phyloP scores from a whole-genome alignment of 2,797 vertebrate genomes.

The Gambelia wislizenii region DNA sequence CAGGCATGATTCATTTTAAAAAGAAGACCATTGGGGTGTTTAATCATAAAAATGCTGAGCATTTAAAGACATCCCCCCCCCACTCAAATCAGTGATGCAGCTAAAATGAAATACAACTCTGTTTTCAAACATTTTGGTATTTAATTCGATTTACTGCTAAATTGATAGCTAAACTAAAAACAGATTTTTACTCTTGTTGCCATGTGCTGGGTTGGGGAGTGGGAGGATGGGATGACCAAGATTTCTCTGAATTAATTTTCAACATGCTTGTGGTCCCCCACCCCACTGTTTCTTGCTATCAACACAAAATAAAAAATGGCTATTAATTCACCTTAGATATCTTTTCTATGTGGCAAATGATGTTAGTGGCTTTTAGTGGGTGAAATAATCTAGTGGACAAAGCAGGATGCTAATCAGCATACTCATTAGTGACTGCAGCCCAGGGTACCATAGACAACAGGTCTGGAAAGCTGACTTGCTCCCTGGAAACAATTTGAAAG shows the following conservation, averaged over 20 bases:
- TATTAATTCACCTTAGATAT: slow-evolving; percentile 42
- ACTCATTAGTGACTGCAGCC: neutral
- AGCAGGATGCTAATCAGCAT: slow-evolving; percentile 30
- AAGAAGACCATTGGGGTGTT: slow-evolving; percentile 45
- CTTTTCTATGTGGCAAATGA: slow-evolving; percentile 29
- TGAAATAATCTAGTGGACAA: slow-evolving; percentile 29
- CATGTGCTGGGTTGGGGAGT: neutral
- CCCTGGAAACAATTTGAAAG: slow-evolving; percentile 31
- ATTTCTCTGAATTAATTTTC: slow-evolving; percentile 62
- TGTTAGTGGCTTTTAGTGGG: neutral
- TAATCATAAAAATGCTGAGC: slow-evolving; percentile 66
- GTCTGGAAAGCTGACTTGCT: slow-evolving; percentile 13
- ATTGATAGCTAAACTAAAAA: slow-evolving; percentile 71
- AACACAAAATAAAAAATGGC: slow-evolving; percentile 48
- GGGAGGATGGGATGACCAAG: slow-evolving; percentile 51
- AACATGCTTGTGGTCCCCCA: slow-evolving; percentile 55
- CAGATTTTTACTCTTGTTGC: slow-evolving; percentile 68
- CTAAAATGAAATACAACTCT: slow-evolving; percentile 69
- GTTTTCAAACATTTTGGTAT: slow-evolving; percentile 73
- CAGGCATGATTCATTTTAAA: slow-evolving; percentile 49
- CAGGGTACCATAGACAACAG: slow-evolving; percentile 4
- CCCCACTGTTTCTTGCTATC: slow-evolving; percentile 52
- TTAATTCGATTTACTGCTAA: slow-evolving; percentile 74
- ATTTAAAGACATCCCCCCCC: slow-evolving; percentile 53
- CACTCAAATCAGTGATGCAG: slow-evolving; percentile 60